Base-by-base conservation (phyloP, 2,113 vertebrate species). In the Salvator merianae region DNA sequence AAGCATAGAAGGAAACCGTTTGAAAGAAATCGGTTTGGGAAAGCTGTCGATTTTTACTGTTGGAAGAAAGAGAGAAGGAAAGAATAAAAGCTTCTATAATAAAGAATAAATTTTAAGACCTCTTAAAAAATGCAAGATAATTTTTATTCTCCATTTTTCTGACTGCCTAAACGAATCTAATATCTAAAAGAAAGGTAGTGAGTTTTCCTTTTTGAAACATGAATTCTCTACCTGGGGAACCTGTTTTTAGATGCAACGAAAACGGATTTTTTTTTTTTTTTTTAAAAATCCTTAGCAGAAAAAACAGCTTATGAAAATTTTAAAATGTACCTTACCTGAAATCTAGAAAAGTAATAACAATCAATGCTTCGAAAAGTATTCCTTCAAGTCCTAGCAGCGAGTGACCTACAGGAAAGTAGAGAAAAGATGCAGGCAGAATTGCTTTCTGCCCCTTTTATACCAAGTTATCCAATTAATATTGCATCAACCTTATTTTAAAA, bases 401-500 rank as follows among this genome's bases (percentile, higher is more conserved):
- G 55, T 59, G 55, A 16, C 18, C 55, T 59, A 20, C 55, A 59
- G 86, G 91, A 87, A 88, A 50, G 83, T 83, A 76, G 90, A 84
- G 62, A 12, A 70, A 36, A 34, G 79, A 83, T 91, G 94, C 91
- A 88, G 91, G 79, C 88, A 78, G 91, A 90, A 90, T 88, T 84
- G 89, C 89, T 90, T 93, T 89, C 89, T 87, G 92, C 91, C 92
- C 93, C 88, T 95, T 96, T 97, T 97, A 96, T 96, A 95, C 94
- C 88, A 93, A 88, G 92, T 95, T 93, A 91, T 89, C 84, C 95
- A 91, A 97, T 98, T 97, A 98, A 97, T 97, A 97, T 96, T 97
- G 97, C 96, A 96, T 97, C 89, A 93, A 93, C 90, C 95, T 94
- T 96, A 97, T 95, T 97, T 97, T 97, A 97, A 97, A 95, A 96